Conservation (phyloP, 2,113 vertebrate genomes). For the Malaclemys terrapin region DNA sequence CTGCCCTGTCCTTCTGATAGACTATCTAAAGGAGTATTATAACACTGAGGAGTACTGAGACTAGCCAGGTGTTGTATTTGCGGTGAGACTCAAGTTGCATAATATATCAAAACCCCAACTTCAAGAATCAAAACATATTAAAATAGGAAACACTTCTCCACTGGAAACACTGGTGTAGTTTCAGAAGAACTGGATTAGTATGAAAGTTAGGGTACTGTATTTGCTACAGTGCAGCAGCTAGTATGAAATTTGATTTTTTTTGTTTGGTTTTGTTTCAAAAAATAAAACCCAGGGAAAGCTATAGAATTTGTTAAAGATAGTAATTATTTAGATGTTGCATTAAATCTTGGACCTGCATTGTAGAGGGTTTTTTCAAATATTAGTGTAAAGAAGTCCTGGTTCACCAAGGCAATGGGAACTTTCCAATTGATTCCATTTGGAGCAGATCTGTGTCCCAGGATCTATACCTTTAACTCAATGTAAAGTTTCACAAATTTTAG, state of each 20-base stretch:
- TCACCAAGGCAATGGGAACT: background rate
- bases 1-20: conserved; percentile 35
- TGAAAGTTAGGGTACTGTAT: background rate
- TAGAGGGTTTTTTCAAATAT: conserved; percentile 17
- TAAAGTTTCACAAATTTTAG: background rate
- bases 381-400: conserved; percentile 41
- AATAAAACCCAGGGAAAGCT: background rate
- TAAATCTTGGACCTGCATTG: conserved; percentile 34
- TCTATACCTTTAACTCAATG: background rate
- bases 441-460: background rate
- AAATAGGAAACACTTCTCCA: background rate
- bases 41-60: accelerated
- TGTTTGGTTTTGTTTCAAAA: background rate
- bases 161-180: conserved; percentile 2
- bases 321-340: background rate
- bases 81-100: background rate
- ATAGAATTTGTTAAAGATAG: conserved; percentile 1
- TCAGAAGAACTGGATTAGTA: background rate
- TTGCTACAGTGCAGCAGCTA: background rate
- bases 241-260: background rate
- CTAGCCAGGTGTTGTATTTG: background rate
- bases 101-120: background rate
- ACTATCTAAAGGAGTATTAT: background rate
- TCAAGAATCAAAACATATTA: background rate
- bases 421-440: background rate